Evolutionary conservation across 1,140 invertebrate species (phyloP), one percentile per base, ranked within the genome.

Genomic region (Ceratosolen solmsi): DNA sequence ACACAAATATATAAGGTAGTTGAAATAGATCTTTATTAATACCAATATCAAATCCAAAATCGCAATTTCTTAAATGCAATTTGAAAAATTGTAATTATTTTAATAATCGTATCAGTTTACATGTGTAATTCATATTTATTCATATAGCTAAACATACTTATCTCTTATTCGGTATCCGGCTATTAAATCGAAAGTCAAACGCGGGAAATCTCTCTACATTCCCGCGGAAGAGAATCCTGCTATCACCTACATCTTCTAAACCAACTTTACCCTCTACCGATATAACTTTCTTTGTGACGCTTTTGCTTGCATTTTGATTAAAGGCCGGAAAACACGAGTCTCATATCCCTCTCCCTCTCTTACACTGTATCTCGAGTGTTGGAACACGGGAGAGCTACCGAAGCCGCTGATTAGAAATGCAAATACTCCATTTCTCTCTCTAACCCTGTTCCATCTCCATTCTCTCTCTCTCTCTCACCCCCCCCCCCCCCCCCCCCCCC

Each of bases 241-340:
- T 49, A 49, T 41, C 70, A 15, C 38, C 70, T 30, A 27, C 41
- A 49, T 72, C 38, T 41, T 27, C 70, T 49, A 46, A 30, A 72
- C 70, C 27, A 72, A 51, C 70, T 51, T 41, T 8, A 51, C 41
- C 41, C 70, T 17, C 27, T 41, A 27, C 41, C 75, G 75, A 78
- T 78, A 78, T 78, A 78, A 68, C 60, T 68, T 78, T 78, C 75
- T 78, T 65, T 41, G 46, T n/a, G 25, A 41, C 33, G 49, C 63
- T 79, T 79, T 79, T 63, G 63, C 76, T 79, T 79, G 49, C 46
- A 71, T 79, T 79, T 79, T 79, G 65, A 79, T 79, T 79, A 79
- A 71, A 46, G 63, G 46, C 63, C 76, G 76, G 49, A 63, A 79
- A 30, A 54, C 63, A 51, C 46, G 27, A 51, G 63, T 25, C 17